phyloP scores from a whole-genome alignment of 2,888 invertebrate species.

The Colletes collaris region DNA sequence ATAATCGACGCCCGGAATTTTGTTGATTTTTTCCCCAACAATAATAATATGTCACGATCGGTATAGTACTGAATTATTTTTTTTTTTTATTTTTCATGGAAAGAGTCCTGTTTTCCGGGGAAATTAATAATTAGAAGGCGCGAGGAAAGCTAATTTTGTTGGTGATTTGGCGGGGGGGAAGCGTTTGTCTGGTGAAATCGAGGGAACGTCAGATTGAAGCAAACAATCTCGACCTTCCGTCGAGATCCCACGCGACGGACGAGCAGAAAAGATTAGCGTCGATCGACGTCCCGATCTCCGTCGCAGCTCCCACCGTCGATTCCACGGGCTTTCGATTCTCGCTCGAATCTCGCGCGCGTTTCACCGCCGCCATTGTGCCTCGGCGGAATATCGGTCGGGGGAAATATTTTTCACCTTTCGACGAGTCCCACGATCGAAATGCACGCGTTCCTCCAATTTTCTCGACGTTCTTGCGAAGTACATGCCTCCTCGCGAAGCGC shows the following conservation, averaged over 20 bases:
- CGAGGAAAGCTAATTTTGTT: no score
- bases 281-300: neutral
- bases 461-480: constrained; percentile 4
- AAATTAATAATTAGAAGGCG: no score
- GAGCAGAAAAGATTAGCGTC: constrained; percentile 23
- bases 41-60: no score
- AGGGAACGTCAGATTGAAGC: neutral
- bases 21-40: no score
- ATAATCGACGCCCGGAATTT: no score
- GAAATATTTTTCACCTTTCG: constrained; percentile 17
- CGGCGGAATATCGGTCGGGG: neutral
- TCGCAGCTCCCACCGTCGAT: neutral
- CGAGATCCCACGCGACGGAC: constrained; percentile 16
- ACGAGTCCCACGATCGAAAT: constrained; percentile 7
- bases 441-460: constrained; percentile 6
- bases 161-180: no score
- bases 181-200: neutral
- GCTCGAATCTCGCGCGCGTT: neutral
- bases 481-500: neutral
- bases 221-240: neutral
- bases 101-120: no score
- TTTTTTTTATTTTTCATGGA: no score
- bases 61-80: no score
- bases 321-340: neutral
- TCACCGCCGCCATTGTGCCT: neutral